Evolutionary conservation across 30 jellyfish, hydroid and myxozoan genomes (phyloP).

Genomic region (Chironex yamaguchii): DNA sequence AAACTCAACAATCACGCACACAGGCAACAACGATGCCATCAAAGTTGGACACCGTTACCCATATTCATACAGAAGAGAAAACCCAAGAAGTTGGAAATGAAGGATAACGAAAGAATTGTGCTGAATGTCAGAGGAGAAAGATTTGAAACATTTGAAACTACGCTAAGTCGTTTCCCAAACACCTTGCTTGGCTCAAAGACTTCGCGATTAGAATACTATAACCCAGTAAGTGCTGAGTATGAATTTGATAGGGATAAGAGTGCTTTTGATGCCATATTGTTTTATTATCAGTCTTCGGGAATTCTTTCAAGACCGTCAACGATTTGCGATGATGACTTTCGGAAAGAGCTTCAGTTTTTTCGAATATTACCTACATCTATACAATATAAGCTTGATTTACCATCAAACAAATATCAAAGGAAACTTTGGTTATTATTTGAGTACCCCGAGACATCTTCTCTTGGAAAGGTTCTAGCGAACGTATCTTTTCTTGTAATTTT

Average conservation of each 20-base stretch:
- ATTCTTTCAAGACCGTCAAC: slow-evolving; percentile 75
- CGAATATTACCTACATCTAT: slow-evolving; percentile 48
- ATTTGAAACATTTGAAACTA: slow-evolving; percentile 82
- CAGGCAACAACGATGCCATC: background rate
- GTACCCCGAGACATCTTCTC: slow-evolving; percentile 72
- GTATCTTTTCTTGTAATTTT: slow-evolving; percentile 62
- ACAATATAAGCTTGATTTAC: slow-evolving; percentile 53
- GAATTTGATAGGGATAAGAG: slow-evolving; percentile 64
- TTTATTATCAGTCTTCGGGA: slow-evolving; percentile 86
- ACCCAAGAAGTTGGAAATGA: background rate
- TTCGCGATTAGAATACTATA: slow-evolving; percentile 61
- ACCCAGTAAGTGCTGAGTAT: slow-evolving; percentile 60
- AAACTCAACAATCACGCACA: background rate
- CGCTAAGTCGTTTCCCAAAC: slow-evolving; percentile 80
- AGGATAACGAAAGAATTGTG: background rate
- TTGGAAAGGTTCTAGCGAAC: slow-evolving; percentile 69
- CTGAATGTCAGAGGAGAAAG: slow-evolving; percentile 71
- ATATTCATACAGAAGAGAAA: background rate
- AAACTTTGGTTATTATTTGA: slow-evolving; percentile 67
- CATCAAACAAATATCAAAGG: slow-evolving; percentile 17
- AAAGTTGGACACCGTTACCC: background rate
- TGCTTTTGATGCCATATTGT: slow-evolving; percentile 83
- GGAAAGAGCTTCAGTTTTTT: slow-evolving; percentile 64
- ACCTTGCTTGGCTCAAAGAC: slow-evolving; percentile 78
- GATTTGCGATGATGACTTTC: slow-evolving; percentile 71